Evolutionary conservation across 2,888 invertebrate genomes (phyloP).

Genomic region (Apotomis turbidana): DNA sequence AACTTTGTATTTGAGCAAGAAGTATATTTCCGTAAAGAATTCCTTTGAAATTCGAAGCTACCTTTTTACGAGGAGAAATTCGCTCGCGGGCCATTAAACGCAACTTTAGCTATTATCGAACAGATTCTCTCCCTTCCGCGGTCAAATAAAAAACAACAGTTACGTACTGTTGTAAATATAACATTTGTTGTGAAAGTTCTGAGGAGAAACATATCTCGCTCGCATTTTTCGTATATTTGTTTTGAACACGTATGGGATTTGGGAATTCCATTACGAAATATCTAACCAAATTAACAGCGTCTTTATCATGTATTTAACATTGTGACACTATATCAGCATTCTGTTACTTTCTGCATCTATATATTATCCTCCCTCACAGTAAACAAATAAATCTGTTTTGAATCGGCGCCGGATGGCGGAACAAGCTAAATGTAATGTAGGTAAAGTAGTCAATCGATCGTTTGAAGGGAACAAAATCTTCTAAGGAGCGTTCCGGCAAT

Average conservation of each 20-base stretch:
- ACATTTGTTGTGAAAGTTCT: not conserved
- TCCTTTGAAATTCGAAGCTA: conserved; percentile 17
- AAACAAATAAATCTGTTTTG: conserved; percentile 30
- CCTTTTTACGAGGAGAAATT: conserved; percentile 27
- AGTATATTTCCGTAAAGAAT: conserved; percentile 17
- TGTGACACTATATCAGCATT: no score
- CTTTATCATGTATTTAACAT: not conserved
- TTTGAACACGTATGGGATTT: not conserved
- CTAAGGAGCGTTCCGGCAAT: conserved; percentile 78
- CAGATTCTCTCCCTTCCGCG: conserved; percentile 25
- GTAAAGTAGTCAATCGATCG: conserved; percentile 71
- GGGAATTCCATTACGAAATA: not conserved
- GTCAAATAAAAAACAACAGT: conserved; percentile 21
- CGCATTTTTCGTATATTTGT: not conserved
- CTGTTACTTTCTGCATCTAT: not conserved
- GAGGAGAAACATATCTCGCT: not conserved
- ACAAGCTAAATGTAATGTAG: conserved; percentile 44
- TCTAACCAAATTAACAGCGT: not conserved
- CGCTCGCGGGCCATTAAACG: conserved; percentile 30
- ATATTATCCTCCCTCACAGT: not conserved
- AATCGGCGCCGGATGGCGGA: conserved; percentile 48
- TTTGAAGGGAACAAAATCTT: conserved; percentile 75
- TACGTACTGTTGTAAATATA: conserved; percentile 3
- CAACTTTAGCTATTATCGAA: conserved; percentile 34
- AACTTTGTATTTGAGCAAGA: conserved; percentile 27